Percentiles rank a stretch among this genome's conserved stretches.
Evolutionary conservation across 2,797 vertebrate species (phyloP).

Genomic region (Allobates femoralis): DNA sequence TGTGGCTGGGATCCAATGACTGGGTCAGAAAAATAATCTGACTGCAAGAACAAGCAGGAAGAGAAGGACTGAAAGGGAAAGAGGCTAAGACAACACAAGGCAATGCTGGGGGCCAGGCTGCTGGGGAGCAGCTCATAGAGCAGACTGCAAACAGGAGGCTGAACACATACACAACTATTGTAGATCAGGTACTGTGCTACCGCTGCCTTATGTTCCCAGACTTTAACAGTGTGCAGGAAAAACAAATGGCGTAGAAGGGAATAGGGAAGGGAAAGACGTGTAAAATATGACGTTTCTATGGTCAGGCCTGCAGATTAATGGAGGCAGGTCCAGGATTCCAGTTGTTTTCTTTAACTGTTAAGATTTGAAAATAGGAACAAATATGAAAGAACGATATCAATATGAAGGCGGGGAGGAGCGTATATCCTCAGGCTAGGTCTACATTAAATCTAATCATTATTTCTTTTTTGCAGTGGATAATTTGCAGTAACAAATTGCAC

Average conservation of each 20-base stretch:
- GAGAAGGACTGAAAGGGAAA: not conserved
- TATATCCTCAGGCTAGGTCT: too few relatives aligned
- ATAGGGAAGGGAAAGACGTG: too few relatives aligned
- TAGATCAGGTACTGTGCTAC: not conserved
- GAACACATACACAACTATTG: slow-evolving; percentile 21
- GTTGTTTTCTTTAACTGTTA: not conserved
- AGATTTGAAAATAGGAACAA: not conserved
- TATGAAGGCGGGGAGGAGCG: too few relatives aligned
- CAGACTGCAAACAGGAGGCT: not conserved
- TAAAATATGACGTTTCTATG: too few relatives aligned
- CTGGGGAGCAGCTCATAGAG: not conserved
- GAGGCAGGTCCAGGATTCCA: not conserved
- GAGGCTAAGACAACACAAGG: slow-evolving; percentile 37
- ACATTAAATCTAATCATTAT: too few relatives aligned
- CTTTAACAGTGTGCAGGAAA: not conserved
- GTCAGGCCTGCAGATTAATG: not conserved
- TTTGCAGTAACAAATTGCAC: too few relatives aligned
- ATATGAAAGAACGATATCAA: too few relatives aligned
- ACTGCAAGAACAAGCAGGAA: slow-evolving; percentile 6
- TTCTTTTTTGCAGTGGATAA: too few relatives aligned
- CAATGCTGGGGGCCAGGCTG: not conserved
- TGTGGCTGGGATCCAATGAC: slow-evolving; percentile 11
- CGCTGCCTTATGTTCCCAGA: not conserved
- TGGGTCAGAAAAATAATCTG: not conserved
- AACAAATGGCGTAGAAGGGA: slow-evolving; percentile 30